Evolutionary conservation across 2,888 invertebrate species (phyloP), one percentile per base, ranked within the genome.

Genomic region (Oeneis ivallda): DNA sequence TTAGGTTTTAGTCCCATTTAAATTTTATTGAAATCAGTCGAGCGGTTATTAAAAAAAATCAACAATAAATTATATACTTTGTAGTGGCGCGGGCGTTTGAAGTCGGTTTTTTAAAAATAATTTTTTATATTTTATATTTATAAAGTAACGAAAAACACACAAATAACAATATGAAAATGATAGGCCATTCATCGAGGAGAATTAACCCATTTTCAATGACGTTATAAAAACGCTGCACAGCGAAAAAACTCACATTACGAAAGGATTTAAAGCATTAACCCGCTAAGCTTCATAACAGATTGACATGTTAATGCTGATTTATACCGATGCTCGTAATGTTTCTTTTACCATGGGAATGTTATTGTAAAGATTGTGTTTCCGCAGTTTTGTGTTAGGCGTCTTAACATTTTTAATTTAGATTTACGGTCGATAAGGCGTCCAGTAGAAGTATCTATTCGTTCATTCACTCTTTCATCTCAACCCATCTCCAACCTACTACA

Each of bases 221-320:
- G 53, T 8, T 34, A 53, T 37, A 10, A 53, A 52, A 53, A 53
- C 15, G 53, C 53, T 53, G 53, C 15, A 53, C 15, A 15, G 53
- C 53, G 53, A 53, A 53, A 53, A 53, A 34, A 15, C 53, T 34
- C 53, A 37, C 37, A 53, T 53, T 53, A 53, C 53, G 34, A 53
- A 53, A 37, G 53, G 53, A 34, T 53, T 53, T 53, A 53, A 53
- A 53, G 53, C 53, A n/a, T 53, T 53, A 53, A 37, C 34, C 53
- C 53, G n/a, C 37, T 53, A 53, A 53, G 53, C 53, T 8, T 53
- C 50, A 15, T 53, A 34, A 53, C 53, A 34, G 53, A 53, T 53
- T 53, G 53, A 53, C 34, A 53, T 37, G 53, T 37, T 53, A 53
- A 53, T 34, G 37, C 53, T 53, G 34, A 53, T 34, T 53, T 53